Conservation (phyloP, 2,797 vertebrate species). For the Chloroceryle inda region DNA sequence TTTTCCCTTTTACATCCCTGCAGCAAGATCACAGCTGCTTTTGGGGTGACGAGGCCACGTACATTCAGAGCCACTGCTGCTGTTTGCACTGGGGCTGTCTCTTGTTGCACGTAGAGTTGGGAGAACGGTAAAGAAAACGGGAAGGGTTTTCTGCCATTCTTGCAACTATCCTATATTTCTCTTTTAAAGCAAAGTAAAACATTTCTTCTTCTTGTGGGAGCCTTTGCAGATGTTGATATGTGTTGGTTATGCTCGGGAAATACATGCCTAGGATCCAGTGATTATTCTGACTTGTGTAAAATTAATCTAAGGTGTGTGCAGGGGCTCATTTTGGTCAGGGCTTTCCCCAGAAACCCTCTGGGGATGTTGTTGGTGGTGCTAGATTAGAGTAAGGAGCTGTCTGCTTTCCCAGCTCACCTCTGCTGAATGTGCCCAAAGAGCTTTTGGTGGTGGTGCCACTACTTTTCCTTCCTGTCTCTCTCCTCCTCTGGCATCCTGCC, state of each 20-base stretch:
- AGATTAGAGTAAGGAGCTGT: not conserved
- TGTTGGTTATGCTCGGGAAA: not conserved
- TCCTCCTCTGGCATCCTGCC: not conserved
- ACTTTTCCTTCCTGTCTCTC: not conserved
- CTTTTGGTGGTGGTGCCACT: not conserved
- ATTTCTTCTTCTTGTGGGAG: not conserved
- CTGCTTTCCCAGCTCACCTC: not conserved
- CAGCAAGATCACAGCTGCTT: not conserved
- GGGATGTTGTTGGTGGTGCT: not conserved
- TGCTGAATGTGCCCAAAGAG: not conserved
- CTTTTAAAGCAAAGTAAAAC: not conserved
- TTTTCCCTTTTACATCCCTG: not conserved
- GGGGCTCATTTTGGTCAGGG: not conserved
- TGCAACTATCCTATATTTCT: not conserved
- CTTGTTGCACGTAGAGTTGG: accelerated
- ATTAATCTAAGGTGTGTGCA: not conserved
- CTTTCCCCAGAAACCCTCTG: not conserved
- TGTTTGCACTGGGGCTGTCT: not conserved
- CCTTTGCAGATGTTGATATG: not conserved
- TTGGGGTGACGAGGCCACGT: accelerated
- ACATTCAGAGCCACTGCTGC: not conserved
- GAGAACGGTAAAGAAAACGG: not conserved
- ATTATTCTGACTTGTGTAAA: not conserved
- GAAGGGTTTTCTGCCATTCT: not conserved
- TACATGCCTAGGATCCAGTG: not conserved